A percentile compares a stretch with the other conserved stretches of the same genome.
These are phyloP conservation scores for Lacanobia oleracea DNA, from an alignment of 2,888 invertebrate genomes.

Conservation along the genomic window DNA sequence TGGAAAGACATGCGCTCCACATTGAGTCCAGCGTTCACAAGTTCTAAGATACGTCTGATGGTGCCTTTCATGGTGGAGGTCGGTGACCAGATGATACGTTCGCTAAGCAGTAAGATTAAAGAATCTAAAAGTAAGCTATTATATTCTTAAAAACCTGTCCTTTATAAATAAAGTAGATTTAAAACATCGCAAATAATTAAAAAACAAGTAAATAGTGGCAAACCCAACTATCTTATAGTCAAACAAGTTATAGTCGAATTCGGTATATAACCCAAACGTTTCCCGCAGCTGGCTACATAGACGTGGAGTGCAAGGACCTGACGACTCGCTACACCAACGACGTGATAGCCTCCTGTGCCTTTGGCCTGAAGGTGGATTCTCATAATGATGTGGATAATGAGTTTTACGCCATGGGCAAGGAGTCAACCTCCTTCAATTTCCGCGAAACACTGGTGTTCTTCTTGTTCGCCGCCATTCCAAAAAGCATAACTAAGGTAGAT, in stretches of 20 bases:
- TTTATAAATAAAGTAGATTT: no score
- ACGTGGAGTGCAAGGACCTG: slow-evolving; percentile 83
- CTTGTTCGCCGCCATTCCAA: no score
- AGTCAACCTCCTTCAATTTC: slow-evolving; percentile 78
- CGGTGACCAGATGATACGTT: slow-evolving; percentile 74
- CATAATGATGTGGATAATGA: slow-evolving; percentile 86
- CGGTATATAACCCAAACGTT: no score
- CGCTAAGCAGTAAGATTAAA: slow-evolving; percentile 68
- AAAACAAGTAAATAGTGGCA: no score
- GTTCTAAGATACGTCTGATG: slow-evolving; percentile 85
- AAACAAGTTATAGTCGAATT: no score
- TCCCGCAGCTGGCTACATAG: slow-evolving; percentile 65
- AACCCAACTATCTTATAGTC: no score
- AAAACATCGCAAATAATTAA: no score
- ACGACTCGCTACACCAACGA: slow-evolving; percentile 87
- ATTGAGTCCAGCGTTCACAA: slow-evolving; percentile 86
- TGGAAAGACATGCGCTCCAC: slow-evolving; percentile 81
- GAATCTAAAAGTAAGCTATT: slow-evolving; percentile 70
- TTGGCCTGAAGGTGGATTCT: slow-evolving; percentile 90
- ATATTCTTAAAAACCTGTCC: no score
- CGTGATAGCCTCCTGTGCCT: slow-evolving; percentile 89
- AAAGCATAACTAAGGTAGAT: no score
- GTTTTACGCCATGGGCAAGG: slow-evolving; percentile 89
- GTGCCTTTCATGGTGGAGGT: slow-evolving; percentile 81
- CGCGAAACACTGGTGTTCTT: slow-evolving; percentile 64